Evolutionary conservation across 1,140 invertebrate genomes (phyloP), one percentile per base, ranked within the genome.

Genomic region (Drosophila leontia): DNA sequence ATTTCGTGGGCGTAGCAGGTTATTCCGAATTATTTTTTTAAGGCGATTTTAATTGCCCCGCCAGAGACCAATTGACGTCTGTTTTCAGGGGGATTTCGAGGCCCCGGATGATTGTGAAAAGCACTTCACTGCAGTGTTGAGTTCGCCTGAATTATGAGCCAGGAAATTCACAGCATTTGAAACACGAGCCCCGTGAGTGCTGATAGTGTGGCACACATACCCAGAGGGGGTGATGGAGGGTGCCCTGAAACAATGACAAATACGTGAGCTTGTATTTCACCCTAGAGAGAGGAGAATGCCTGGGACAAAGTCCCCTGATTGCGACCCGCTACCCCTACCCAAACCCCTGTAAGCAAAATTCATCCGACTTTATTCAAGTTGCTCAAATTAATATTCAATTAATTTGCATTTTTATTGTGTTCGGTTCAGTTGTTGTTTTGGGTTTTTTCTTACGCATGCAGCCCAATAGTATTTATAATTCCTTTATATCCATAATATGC

Each of bases 361-460:
- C 26, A 51, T 32, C 50, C 41, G 70, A 72, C 44, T 59, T 45
- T 51, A 32, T 70, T 71, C 59, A 69, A 70, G 64, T 65, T 84
- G 48, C 39, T 80, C 88, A 91, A 91, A 88, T 91, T 91, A 91
- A 91, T 91, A 47, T 64, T 91, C 68, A 81, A 85, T 91, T 91
- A 83, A 88, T 91, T 80, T 79, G 80, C 80, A 91, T 87, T 63
- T 80, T 82, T 67, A 75, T 82, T 90, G 41, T 80, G 70, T 42
- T 75, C 76, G 62, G 55, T 65, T 64, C 56, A 55, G 74, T 69
- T 68, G 61, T 64, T 75, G 50, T 45, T 45, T 64, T 41, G 56
- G 69, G 63, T 72, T 82, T 78, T 72, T 82, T 78, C 76, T 70
- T 79, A 75, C 72, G 71, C 87, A 91, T 87, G 75, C 75, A 80